Percentiles rank a stretch among this genome's conserved stretches.
These are phyloP conservation scores for Scaeva pyrastri DNA, from an alignment of 2,888 invertebrate species.

Conservation along the genomic window DNA sequence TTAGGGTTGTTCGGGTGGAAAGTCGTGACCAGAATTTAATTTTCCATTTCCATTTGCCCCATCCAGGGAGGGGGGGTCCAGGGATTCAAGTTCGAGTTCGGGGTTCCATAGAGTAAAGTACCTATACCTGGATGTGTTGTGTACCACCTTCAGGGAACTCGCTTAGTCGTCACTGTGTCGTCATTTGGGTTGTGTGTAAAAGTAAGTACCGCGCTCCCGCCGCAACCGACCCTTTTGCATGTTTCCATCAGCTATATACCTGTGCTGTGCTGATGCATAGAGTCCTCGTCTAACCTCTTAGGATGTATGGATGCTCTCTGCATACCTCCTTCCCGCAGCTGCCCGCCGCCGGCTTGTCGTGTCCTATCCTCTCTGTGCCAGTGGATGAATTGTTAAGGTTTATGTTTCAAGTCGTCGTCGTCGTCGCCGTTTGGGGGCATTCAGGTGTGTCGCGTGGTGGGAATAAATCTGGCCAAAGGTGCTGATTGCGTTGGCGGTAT, in stretches of 20 bases:
- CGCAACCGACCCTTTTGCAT: constrained; percentile 21
- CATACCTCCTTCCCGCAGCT: not conserved
- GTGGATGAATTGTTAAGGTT: constrained; percentile 20
- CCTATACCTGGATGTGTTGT: not conserved
- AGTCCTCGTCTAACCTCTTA: not conserved
- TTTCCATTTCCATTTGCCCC: constrained; percentile 39
- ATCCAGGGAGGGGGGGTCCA: constrained; percentile 39
- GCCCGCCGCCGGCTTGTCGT: too few species aligned
- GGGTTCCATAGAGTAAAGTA: too few species aligned
- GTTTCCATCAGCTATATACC: constrained; percentile 11
- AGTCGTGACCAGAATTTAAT: constrained; percentile 75
- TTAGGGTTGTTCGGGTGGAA: constrained; percentile 57
- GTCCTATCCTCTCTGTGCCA: too few species aligned
- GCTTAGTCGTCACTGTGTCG: constrained; percentile 37
- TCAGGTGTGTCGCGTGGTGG: constrained; percentile 52
- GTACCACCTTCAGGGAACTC: not conserved
- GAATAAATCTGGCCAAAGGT: constrained; percentile 71
- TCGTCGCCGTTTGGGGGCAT: constrained; percentile 45
- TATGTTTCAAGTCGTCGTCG: constrained; percentile 42
- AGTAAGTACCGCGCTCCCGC: not conserved
- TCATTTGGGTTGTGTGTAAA: constrained; percentile 25
- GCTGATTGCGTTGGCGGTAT: constrained; percentile 58
- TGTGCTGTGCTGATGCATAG: not conserved
- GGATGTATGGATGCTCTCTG: not conserved
- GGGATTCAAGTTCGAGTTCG: too few species aligned